Evolutionary conservation across 2,797 vertebrate genomes (phyloP).

Genomic region (Neomorphus geoffroyi): DNA sequence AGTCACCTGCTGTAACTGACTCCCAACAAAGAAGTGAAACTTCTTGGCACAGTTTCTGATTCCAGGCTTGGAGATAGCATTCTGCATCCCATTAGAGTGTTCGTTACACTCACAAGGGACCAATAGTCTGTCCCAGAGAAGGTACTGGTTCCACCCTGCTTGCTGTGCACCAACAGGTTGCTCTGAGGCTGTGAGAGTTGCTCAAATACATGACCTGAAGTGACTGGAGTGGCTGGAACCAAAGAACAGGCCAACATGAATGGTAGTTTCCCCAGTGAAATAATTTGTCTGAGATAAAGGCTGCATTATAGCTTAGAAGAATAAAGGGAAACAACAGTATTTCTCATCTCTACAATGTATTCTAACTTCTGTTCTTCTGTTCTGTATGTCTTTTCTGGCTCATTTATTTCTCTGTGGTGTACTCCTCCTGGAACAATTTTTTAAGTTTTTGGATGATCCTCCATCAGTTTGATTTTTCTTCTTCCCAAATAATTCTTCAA

Average conservation of each 20-base stretch:
- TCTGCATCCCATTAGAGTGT: rapidly evolving
- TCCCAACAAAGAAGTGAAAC: neutral
- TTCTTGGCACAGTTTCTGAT: neutral
- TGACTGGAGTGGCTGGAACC: neutral
- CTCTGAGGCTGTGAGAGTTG: neutral
- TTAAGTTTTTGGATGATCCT: neutral
- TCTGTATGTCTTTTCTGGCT: neutral
- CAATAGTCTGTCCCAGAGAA: neutral
- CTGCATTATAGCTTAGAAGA: neutral
- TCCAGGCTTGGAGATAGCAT: neutral
- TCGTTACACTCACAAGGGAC: neutral
- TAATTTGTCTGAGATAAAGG: neutral
- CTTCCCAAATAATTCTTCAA: neutral
- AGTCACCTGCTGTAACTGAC: neutral
- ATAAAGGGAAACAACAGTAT: neutral
- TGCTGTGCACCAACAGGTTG: neutral
- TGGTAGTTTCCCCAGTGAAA: neutral
- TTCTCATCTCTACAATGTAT: neutral
- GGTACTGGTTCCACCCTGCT: neutral
- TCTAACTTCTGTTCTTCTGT: neutral
- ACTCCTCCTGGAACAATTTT: neutral
- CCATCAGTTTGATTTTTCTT: neutral
- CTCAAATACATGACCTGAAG: neutral
- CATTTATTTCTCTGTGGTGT: neutral
- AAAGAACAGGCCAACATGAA: neutral